Evolutionary conservation across 1,140 invertebrate genomes (phyloP).

Genomic region (Drosophila subpulchrella): DNA sequence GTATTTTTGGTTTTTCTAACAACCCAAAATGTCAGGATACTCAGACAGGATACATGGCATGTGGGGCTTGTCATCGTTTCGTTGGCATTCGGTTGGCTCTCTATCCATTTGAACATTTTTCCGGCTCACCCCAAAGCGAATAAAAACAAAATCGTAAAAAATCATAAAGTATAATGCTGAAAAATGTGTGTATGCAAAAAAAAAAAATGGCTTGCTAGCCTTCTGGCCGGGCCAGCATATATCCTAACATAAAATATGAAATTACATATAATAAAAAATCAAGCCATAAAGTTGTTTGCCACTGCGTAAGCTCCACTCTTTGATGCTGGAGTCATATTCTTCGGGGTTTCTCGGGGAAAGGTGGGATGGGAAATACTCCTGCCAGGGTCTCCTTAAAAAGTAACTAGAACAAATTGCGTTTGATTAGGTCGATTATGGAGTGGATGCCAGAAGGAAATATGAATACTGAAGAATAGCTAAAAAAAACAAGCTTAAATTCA

Average conservation of each 20-base stretch:
- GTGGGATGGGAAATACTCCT: neutral
- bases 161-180: slow-evolving; percentile 74
- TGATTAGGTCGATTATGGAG: slow-evolving; percentile 43
- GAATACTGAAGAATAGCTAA: slow-evolving; percentile 16
- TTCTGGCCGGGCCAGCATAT: slow-evolving; percentile 40
- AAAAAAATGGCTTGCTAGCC: slow-evolving; percentile 61
- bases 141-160: slow-evolving; percentile 76
- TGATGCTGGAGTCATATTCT: slow-evolving; percentile 38
- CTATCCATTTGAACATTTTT: slow-evolving; percentile 30
- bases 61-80: slow-evolving; percentile 65
- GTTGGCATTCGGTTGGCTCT: slow-evolving; percentile 47
- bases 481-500: neutral
- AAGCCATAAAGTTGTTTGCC: slow-evolving; percentile 69
- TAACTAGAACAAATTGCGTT: slow-evolving; percentile 64
- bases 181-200: slow-evolving; percentile 65
- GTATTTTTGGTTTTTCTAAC: slow-evolving; percentile 30
- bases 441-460: slow-evolving; percentile 21
- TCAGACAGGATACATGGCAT: slow-evolving; percentile 69
- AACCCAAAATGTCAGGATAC: slow-evolving; percentile 64
- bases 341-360: neutral
- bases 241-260: slow-evolving; percentile 68
- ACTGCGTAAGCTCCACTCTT: slow-evolving; percentile 47
- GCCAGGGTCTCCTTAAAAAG: slow-evolving; percentile 20
- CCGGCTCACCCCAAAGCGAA: slow-evolving; percentile 43
- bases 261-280: slow-evolving; percentile 79